A percentile compares a stretch with the other conserved stretches of the same genome.
phyloP scores from a whole-genome alignment of 2,113 vertebrate genomes.

The Boulengeromyrus knoepffleri region DNA sequence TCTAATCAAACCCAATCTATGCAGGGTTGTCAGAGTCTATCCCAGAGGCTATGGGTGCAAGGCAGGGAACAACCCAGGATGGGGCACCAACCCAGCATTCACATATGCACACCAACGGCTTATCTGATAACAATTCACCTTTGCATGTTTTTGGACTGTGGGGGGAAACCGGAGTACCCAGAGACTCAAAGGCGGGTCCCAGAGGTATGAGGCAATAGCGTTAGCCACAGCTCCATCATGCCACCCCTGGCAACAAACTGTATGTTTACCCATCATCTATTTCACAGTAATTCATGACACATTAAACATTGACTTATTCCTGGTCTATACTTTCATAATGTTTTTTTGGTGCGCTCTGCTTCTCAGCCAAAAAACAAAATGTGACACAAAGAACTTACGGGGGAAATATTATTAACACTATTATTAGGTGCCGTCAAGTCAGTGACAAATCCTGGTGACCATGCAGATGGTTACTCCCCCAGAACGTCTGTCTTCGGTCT shows the following conservation, averaged over 20 bases:
- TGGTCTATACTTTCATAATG: not conserved
- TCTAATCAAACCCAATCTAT: not conserved
- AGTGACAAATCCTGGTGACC: not conserved
- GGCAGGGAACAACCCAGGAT: not conserved
- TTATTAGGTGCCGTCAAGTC: not conserved
- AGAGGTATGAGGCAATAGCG: not conserved
- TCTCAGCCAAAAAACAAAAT: not conserved
- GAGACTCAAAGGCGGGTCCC: not conserved
- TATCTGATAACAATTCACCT: not conserved
- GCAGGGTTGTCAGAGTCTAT: not conserved
- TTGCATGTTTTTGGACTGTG: not conserved
- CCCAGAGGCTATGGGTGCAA: not conserved
- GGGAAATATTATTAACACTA: not conserved
- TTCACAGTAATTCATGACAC: not conserved
- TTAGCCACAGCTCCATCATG: not conserved
- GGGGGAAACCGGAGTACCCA: not conserved
- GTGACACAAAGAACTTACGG: not conserved
- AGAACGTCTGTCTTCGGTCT: not conserved
- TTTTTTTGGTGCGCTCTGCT: not conserved
- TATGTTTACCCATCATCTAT: not conserved
- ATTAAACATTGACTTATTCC: not conserved
- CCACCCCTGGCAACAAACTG: not conserved
- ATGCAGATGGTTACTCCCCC: not conserved
- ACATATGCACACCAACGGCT: not conserved
- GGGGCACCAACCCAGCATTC: not conserved